phyloP scores from a whole-genome alignment of 2,888 invertebrate genomes.

The Margaritifera margaritifera region DNA sequence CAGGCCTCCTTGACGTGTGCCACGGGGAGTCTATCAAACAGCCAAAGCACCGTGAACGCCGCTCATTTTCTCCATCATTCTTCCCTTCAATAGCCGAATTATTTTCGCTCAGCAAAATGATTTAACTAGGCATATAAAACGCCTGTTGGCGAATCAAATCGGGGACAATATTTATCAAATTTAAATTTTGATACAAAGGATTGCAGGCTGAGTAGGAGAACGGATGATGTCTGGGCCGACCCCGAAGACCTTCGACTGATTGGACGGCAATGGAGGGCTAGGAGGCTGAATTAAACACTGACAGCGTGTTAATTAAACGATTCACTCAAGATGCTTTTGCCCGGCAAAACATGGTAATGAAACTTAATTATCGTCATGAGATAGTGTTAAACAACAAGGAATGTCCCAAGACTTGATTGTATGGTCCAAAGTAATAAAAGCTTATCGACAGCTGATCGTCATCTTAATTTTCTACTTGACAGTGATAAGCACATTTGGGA shows the following conservation, averaged over 20 bases:
- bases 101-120: slow-evolving; percentile 43
- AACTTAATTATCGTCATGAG: slow-evolving; percentile 35
- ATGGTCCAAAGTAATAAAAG: too few relatives aligned
- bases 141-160: slow-evolving; percentile 37
- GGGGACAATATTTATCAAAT: slow-evolving; percentile 49
- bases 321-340: slow-evolving; percentile 33
- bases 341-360: slow-evolving; percentile 35
- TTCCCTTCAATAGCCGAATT: slow-evolving; percentile 36
- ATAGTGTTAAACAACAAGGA: slow-evolving; percentile 14
- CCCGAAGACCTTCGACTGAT: slow-evolving; percentile 31
- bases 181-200: slow-evolving; percentile 27
- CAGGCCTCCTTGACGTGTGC: slow-evolving; percentile 21
- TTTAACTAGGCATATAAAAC: slow-evolving; percentile 46
- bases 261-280: slow-evolving; percentile 23
- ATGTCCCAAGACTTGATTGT: not conserved
- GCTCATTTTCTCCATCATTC: slow-evolving; percentile 19
- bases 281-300: slow-evolving; percentile 29
- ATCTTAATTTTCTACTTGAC: too few relatives aligned
- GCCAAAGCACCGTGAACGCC: slow-evolving; percentile 11
- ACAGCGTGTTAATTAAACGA: slow-evolving; percentile 42
- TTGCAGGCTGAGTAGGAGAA: too few relatives aligned
- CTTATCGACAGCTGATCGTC: too few relatives aligned
- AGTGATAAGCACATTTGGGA: too few relatives aligned
- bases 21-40: slow-evolving; percentile 24
- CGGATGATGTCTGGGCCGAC: slow-evolving; percentile 32